Percentiles rank a stretch among this genome's conserved stretches.
These are phyloP conservation scores for Parascotia fuliginaria DNA, from an alignment of 2,888 invertebrate genomes.

Conservation along the genomic window DNA sequence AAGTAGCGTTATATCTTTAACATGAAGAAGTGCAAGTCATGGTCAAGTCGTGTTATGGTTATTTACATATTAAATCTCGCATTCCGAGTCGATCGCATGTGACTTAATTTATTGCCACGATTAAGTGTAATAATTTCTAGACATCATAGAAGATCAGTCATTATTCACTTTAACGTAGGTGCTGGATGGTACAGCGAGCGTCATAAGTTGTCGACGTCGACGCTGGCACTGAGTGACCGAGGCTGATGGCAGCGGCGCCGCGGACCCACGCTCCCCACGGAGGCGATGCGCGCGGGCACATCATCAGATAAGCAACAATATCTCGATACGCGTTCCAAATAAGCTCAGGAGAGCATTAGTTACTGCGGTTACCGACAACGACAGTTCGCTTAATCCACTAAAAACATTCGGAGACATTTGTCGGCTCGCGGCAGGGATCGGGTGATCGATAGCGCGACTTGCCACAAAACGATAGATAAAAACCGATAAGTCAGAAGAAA, in stretches of 20 bases:
- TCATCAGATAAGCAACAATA: constrained; percentile 83
- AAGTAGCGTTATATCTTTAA: constrained; percentile 38
- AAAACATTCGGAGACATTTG: constrained; percentile 84
- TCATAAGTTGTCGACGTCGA: constrained; percentile 7
- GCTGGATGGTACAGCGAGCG: constrained; percentile 21
- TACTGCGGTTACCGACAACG: constrained; percentile 69
- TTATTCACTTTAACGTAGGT: constrained; percentile 59
- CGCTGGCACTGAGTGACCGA: constrained; percentile 19
- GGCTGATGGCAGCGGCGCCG: constrained; percentile 1
- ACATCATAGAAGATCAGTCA: constrained; percentile 69
- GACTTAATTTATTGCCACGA: constrained; percentile 76
- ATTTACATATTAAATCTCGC: constrained; percentile 72
- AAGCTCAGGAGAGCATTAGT: constrained; percentile 76
- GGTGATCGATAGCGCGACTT: constrained; percentile 83
- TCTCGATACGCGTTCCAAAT: constrained; percentile 80
- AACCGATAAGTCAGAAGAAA: constrained; percentile 85
- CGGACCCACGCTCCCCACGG: constrained; percentile 13
- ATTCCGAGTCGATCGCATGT: constrained; percentile 74
- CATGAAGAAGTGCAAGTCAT: constrained; percentile 62
- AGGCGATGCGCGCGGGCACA: constrained; percentile 50
- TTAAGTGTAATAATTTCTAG: constrained; percentile 74
- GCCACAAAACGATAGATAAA: constrained; percentile 85
- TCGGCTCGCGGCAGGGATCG: constrained; percentile 75
- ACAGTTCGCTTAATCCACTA: constrained; percentile 82
- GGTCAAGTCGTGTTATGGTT: constrained; percentile 59